Evolutionary conservation across 2,113 vertebrate genomes (phyloP), one percentile per base, ranked within the genome.

Genomic region (Phylloscopus trochilus): DNA sequence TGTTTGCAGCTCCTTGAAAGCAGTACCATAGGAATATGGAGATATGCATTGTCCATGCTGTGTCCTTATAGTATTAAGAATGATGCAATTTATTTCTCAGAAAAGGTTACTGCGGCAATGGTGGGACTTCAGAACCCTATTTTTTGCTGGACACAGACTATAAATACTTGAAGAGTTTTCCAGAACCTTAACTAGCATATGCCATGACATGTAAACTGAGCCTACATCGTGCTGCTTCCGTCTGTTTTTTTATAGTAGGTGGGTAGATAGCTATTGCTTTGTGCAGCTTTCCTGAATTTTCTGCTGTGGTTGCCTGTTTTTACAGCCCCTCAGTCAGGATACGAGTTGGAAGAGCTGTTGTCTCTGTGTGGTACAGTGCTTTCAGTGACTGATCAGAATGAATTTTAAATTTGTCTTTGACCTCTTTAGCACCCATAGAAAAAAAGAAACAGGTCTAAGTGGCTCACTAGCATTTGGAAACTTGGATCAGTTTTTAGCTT

Each of bases 131-230:
- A 72, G 47, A 47, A 59, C 35, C 15, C 70, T 91, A 14, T 41
- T 66, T 87, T 70, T 55, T 81, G 9, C 73, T 78, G 51, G 43
- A 51, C 8, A 3, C 6, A 1, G 76, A 60, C 20, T 81, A 78
- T 81, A 87, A 91, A 74, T 87, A 91, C 87, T 77, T 77, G 10
- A 89, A 59, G 16, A 58, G n/a, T 80, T 84, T 96, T 91, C 64
- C 52, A 78, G 69, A 77, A 23, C 37, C 47, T 91, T 77, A 63
- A 46, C 30, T 70, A 63, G n/a, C 30, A 16, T 84, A 22, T 62
- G 64, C 46, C 23, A 4, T 63, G 63, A 30, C 31, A 26, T 27
- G 33, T 84, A 89, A 92, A 78, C 35, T 74, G 66, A 87, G 73
- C 81, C 39, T 53, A 9, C 20, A 13, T 66, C 21, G 10, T 86